A percentile compares a stretch with the other conserved stretches of the same genome.
phyloP scores from a whole-genome alignment of 2,888 invertebrate genomes.

The Zygothrica quintamaculata region DNA sequence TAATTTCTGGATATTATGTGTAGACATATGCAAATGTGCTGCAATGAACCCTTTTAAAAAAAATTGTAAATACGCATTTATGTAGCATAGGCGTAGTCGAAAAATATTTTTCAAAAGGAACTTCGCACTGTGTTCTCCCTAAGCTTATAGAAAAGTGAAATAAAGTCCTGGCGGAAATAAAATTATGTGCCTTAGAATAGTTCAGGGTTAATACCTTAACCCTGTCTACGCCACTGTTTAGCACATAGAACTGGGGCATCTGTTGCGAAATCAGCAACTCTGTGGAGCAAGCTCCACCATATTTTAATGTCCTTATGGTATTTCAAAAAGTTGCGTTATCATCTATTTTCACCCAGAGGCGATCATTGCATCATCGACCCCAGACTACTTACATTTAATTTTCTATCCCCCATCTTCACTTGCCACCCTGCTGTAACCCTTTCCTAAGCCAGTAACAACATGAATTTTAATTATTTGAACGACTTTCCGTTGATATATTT shows the following conservation, averaged over 20 bases:
- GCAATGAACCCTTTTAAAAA: conserved; percentile 29
- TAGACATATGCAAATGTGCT: conserved; percentile 65
- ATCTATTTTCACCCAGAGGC: conserved; percentile 37
- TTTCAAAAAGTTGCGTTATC: conserved; percentile 52
- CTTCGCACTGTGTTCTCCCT: too few species aligned
- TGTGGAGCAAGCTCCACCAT: conserved; percentile 21
- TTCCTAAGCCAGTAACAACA: conserved; percentile 31
- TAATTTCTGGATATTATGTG: conserved; percentile 68
- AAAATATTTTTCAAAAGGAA: neutral
- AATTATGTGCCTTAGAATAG: too few species aligned
- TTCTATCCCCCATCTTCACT: neutral
- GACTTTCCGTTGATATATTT: conserved; percentile 70
- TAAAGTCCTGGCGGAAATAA: too few species aligned
- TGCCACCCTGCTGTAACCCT: conserved; percentile 15
- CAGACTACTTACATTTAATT: neutral
- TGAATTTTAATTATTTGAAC: conserved; percentile 81
- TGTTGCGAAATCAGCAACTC: conserved; percentile 10
- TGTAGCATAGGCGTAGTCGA: neutral
- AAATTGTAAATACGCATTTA: neutral
- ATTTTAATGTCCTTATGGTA: conserved; percentile 45
- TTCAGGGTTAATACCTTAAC: too few species aligned
- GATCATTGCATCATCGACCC: conserved; percentile 50
- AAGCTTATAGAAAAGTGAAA: too few species aligned
- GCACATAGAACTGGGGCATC: conserved; percentile 4
- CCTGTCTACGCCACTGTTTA: too few species aligned